Percentiles rank a stretch among this genome's conserved stretches.
Conservation (phyloP, 2,888 invertebrate species). For the Pycnomerus fuliginosus region DNA sequence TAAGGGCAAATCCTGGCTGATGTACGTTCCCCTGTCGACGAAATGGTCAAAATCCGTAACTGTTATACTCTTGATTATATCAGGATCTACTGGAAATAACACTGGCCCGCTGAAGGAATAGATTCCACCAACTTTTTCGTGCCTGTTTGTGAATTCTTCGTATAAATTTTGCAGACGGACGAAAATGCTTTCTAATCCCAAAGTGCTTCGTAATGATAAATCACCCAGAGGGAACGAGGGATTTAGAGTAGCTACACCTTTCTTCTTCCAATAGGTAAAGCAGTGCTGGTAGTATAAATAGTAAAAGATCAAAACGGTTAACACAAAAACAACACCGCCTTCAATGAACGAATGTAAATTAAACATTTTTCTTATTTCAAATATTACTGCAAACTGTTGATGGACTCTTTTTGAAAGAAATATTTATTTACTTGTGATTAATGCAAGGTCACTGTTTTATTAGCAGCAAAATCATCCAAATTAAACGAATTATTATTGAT, state of each 20-base stretch:
- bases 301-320: background rate
- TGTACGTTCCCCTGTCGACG: conserved; percentile 11
- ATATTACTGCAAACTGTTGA: no score
- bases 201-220: conserved; percentile 3
- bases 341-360: no score
- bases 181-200: conserved; percentile 11
- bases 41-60: conserved; percentile 18
- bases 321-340: conserved; percentile 1
- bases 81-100: conserved; percentile 13
- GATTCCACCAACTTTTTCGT: conserved; percentile 10
- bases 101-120: conserved; percentile 20
- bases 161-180: conserved; percentile 7
- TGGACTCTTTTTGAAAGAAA: no score
- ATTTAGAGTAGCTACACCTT: conserved; percentile 7
- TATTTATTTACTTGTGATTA: no score
- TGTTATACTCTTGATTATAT: conserved; percentile 10
- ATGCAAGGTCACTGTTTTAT: no score
- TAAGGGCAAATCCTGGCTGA: conserved; percentile 7
- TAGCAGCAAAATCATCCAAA: no score
- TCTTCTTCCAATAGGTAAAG: conserved; percentile 14
- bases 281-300: conserved; percentile 11
- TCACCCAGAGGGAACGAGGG: conserved; percentile 16
- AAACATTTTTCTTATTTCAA: no score
- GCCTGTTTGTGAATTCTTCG: conserved; percentile 10
- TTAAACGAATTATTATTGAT: no score